phyloP scores from a whole-genome alignment of 2,113 vertebrate species.

The Columba livia region DNA sequence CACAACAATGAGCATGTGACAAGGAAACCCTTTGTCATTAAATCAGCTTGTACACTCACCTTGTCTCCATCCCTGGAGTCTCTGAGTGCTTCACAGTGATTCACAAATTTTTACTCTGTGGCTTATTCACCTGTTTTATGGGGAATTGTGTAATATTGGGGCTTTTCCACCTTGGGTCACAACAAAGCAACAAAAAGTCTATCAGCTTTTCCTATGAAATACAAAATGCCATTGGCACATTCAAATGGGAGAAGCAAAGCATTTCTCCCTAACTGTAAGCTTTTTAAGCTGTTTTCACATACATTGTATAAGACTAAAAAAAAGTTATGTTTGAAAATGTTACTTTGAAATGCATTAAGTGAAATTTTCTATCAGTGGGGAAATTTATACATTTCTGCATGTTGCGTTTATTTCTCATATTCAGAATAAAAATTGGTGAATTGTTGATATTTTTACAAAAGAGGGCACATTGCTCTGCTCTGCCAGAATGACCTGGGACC shows the following conservation, averaged over 20 bases:
- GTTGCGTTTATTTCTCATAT: background rate
- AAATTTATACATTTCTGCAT: background rate
- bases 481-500: background rate
- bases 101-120: background rate
- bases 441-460: background rate
- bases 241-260: background rate
- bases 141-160: background rate
- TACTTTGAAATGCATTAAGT: background rate
- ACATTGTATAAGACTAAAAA: background rate
- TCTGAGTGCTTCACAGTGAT: background rate
- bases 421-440: background rate
- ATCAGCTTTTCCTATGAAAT: background rate
- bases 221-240: background rate
- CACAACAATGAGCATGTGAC: background rate
- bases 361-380: background rate
- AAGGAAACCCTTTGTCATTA: background rate
- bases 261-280: background rate
- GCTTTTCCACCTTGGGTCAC: background rate
- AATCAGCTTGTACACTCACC: background rate
- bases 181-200: background rate
- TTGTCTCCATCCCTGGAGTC: background rate
- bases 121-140: background rate
- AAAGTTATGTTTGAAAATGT: accelerated
- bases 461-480: background rate
- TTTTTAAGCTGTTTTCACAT: background rate